phyloP scores from a whole-genome alignment of 2,888 invertebrate species.

The Nephrotoma guestfalica region DNA sequence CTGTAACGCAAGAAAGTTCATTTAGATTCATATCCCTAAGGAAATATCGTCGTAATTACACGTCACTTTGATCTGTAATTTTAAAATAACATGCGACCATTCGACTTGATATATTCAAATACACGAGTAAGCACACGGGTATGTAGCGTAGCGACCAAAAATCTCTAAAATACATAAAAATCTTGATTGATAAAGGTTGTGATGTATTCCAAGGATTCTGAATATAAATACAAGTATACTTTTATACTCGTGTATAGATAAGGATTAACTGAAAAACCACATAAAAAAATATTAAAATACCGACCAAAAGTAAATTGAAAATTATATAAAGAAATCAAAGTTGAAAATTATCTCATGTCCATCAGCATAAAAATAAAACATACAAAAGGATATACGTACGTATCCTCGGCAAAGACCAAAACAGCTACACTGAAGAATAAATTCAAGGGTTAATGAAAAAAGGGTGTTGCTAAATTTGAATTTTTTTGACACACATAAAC shows the following conservation, averaged over 20 bases:
- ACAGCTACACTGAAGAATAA: background rate
- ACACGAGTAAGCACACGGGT: background rate
- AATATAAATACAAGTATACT: background rate
- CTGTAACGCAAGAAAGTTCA: too few relatives aligned
- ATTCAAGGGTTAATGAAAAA: background rate
- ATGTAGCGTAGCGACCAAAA: background rate
- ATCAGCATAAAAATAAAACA: background rate
- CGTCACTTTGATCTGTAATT: background rate
- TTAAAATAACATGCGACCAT: background rate
- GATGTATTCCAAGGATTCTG: background rate
- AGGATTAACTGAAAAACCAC: background rate
- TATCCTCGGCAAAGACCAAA: background rate
- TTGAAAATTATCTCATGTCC: background rate
- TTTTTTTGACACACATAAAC: background rate
- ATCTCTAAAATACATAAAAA: background rate
- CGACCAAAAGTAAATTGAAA: background rate
- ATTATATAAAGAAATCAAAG: background rate
- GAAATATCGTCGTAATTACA: background rate
- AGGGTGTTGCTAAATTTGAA: background rate
- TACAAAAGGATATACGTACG: background rate
- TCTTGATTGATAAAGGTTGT: background rate
- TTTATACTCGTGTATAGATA: background rate
- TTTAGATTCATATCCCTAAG: too few relatives aligned
- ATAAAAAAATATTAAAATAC: background rate
- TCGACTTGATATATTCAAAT: background rate